Conservation (phyloP, 2,797 vertebrate species). For the Poeciliopsis gracilis region DNA sequence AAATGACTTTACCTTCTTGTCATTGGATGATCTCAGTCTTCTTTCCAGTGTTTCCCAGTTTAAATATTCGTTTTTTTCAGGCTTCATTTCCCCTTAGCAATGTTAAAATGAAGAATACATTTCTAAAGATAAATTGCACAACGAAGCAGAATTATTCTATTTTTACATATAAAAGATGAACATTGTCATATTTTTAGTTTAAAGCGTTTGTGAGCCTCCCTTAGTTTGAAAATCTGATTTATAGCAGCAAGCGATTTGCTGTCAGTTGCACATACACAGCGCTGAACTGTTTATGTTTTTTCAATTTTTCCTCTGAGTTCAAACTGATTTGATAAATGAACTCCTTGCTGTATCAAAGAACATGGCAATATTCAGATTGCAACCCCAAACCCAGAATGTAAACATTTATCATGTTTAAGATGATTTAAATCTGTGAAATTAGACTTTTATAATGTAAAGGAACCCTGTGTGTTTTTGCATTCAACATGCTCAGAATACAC, state of each 20-base stretch:
- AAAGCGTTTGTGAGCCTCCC: neutral
- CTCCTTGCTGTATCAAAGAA: neutral
- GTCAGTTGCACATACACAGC: neutral
- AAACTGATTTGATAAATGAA: neutral
- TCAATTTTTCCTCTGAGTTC: neutral
- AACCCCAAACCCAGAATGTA: neutral
- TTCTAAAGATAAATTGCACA: neutral
- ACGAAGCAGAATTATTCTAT: neutral
- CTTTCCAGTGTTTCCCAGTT: neutral
- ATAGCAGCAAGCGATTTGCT: neutral
- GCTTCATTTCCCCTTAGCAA: neutral
- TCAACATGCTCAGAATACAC: conserved; percentile 25
- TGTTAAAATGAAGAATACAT: neutral
- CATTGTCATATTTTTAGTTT: neutral
- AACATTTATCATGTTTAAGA: neutral
- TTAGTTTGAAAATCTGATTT: neutral
- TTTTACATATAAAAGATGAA: conserved; percentile 1
- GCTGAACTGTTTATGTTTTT: neutral
- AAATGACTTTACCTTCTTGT: conserved; percentile 67
- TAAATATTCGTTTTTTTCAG: neutral
- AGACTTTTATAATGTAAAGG: neutral
- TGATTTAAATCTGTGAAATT: neutral
- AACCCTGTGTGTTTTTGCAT: conserved; percentile 7
- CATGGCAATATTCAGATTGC: neutral
- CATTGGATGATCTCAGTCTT: conserved; percentile 32